Evolutionary conservation across 2,113 vertebrate species (phyloP).

Genomic region (Tinamus guttatus): DNA sequence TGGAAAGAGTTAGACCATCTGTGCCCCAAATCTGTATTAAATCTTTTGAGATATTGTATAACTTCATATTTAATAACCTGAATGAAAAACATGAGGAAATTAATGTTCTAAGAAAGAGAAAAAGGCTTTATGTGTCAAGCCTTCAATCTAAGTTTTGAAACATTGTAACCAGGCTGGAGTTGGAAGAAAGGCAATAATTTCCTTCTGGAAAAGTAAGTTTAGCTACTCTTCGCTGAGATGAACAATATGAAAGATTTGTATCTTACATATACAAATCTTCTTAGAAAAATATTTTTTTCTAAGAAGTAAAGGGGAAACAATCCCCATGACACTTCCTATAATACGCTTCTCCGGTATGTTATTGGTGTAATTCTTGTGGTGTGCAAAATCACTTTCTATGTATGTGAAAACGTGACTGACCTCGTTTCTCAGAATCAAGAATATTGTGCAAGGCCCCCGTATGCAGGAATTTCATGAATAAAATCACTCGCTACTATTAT

Average conservation of each 20-base stretch:
- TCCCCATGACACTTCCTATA: neutral
- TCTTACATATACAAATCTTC: no score
- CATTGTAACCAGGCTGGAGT: neutral
- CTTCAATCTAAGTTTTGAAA: neutral
- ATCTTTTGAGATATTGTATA: neutral
- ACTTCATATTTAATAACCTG: neutral
- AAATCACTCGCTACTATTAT: slow-evolving; percentile 7
- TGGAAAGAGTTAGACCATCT: neutral
- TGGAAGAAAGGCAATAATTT: neutral
- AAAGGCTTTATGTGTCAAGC: neutral
- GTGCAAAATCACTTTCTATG: neutral
- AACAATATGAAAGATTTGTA: neutral
- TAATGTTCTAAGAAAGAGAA: neutral
- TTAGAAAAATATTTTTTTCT: neutral
- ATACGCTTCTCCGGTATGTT: neutral
- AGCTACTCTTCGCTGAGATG: neutral
- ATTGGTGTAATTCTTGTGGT: neutral
- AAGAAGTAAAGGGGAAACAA: neutral
- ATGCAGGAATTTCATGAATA: slow-evolving; percentile 28
- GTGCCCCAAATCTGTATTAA: neutral
- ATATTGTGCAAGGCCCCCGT: neutral
- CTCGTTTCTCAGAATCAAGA: neutral
- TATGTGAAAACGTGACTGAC: neutral
- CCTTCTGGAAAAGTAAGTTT: neutral
- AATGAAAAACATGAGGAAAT: neutral